Percentiles rank a stretch among this genome's conserved stretches.
These are phyloP conservation scores for Todiramphus saurophagus DNA, from an alignment of 2,113 vertebrate species.

Conservation along the genomic window DNA sequence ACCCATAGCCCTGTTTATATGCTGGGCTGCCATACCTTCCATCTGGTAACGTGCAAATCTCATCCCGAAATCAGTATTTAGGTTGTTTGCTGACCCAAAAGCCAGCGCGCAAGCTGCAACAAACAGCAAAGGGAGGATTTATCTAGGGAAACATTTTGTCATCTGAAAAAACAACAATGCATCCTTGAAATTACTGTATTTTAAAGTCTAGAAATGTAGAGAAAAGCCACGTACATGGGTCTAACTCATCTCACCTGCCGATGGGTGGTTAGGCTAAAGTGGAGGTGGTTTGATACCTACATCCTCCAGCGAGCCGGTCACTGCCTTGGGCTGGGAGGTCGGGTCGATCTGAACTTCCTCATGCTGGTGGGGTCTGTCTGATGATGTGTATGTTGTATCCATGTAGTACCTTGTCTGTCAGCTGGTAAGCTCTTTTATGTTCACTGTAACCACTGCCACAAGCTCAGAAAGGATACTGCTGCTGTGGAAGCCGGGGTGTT, in stretches of 20 bases:
- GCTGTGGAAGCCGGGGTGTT: neutral
- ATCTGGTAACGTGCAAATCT: neutral
- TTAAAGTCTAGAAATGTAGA: neutral
- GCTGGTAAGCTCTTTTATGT: neutral
- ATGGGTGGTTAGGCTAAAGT: neutral
- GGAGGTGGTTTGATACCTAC: neutral
- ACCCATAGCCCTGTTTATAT: neutral
- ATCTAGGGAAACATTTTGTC: neutral
- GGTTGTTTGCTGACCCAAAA: neutral
- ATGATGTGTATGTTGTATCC: neutral
- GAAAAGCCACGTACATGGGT: neutral
- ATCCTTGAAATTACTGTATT: neutral
- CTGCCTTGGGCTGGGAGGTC: neutral
- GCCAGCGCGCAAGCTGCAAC: neutral
- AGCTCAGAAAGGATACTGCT: neutral
- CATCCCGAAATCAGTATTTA: neutral
- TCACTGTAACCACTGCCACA: neutral
- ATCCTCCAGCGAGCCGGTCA: neutral
- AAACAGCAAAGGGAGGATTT: neutral
- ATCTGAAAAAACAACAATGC: neutral
- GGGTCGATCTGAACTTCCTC: neutral
- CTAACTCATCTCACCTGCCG: neutral
- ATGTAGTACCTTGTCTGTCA: slow-evolving; percentile 23
- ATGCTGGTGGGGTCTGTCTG: neutral
- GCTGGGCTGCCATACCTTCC: neutral